phyloP scores from a whole-genome alignment of 2,797 vertebrate genomes.

The Danio albolineatus region DNA sequence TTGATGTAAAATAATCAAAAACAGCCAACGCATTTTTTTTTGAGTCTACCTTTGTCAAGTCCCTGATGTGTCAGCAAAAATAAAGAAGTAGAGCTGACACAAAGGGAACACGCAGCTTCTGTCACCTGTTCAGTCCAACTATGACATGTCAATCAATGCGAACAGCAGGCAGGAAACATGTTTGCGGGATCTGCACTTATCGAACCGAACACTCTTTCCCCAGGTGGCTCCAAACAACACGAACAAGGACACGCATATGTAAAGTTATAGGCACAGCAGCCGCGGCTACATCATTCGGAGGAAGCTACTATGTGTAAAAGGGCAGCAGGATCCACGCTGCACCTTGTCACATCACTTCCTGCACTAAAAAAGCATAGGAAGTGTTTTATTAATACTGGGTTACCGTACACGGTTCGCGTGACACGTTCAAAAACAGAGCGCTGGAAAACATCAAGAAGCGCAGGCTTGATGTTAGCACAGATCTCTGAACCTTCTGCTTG shows the following conservation, averaged over 20 bases:
- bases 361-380: constrained; percentile 70
- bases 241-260: constrained; percentile 47
- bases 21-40: neutral
- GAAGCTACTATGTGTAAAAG: constrained; percentile 32
- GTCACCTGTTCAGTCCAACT: constrained; percentile 52
- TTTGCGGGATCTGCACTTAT: constrained; percentile 67
- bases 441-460: constrained; percentile 50
- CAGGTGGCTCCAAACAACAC: constrained; percentile 50
- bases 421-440: constrained; percentile 54
- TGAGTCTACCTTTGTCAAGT: neutral
- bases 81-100: constrained; percentile 33
- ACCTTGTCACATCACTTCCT: constrained; percentile 68
- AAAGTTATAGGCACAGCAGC: constrained; percentile 57
- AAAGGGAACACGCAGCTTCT: neutral
- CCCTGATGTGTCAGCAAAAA: constrained; percentile 50
- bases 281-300: constrained; percentile 38
- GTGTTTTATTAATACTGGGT: constrained; percentile 38
- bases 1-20: constrained; percentile 9
- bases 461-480: constrained; percentile 46
- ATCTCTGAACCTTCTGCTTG: constrained; percentile 30
- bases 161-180: constrained; percentile 65
- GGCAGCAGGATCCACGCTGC: constrained; percentile 55
- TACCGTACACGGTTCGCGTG: constrained; percentile 14
- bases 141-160: constrained; percentile 39
- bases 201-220: constrained; percentile 64